These are phyloP conservation scores for Drosophila navojoa DNA, from an alignment of 1,140 invertebrate genomes.

Conservation along the genomic window DNA sequence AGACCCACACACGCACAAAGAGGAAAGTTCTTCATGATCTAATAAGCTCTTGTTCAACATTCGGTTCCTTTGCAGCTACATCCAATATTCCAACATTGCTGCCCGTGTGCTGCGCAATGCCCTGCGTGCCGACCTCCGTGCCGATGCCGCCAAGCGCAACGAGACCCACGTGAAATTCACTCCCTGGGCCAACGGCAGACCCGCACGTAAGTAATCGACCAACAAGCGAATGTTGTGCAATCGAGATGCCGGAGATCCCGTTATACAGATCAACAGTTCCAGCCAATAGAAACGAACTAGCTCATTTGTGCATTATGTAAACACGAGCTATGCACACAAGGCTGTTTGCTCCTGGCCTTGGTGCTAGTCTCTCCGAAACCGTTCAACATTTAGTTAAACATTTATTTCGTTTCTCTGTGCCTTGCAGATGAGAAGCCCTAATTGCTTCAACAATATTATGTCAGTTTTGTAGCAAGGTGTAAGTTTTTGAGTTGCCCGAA, in stretches of 20 bases:
- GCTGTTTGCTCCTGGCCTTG: neutral
- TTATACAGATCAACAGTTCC: neutral
- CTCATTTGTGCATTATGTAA: slow-evolving; percentile 37
- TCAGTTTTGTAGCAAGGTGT: slow-evolving; percentile 47
- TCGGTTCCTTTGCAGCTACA: slow-evolving; percentile 88
- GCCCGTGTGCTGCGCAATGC: slow-evolving; percentile 91
- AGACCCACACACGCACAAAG: neutral
- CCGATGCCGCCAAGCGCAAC: slow-evolving; percentile 90
- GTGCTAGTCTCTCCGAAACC: neutral
- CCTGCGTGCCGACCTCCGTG: slow-evolving; percentile 89
- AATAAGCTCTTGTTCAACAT: too few species aligned
- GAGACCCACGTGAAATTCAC: slow-evolving; percentile 91
- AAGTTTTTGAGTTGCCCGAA: slow-evolving; percentile 43
- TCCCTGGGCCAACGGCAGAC: slow-evolving; percentile 93
- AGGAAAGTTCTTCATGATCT: too few species aligned
- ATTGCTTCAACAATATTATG: slow-evolving; percentile 14
- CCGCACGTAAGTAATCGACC: slow-evolving; percentile 88
- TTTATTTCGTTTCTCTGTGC: slow-evolving; percentile 37
- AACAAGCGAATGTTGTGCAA: slow-evolving; percentile 31
- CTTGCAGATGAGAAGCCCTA: slow-evolving; percentile 76
- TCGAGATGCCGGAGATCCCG: neutral
- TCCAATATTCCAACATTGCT: slow-evolving; percentile 96
- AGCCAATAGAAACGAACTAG: neutral
- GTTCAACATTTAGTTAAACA: neutral
- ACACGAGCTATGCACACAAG: neutral